phyloP scores from a whole-genome alignment of 53 echinoderm and acorn worm genomes.

The Henricia sp. region DNA sequence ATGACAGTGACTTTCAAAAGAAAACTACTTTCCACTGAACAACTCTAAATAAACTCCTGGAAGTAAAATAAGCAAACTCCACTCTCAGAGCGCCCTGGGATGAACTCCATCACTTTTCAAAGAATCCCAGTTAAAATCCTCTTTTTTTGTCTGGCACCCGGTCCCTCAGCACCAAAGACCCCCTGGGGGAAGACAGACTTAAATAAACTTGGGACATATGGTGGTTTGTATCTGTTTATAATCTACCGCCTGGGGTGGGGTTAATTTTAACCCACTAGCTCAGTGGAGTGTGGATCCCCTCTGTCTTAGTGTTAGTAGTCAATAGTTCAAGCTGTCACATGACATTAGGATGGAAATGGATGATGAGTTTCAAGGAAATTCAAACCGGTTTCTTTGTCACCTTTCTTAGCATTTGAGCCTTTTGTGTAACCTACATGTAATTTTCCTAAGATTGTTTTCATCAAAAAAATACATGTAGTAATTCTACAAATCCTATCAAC shows the following conservation, averaged over 20 bases:
- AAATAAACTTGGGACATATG: not conserved
- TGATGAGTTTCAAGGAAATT: slow-evolving; percentile 7
- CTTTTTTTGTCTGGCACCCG: not conserved
- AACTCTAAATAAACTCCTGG: too few species aligned
- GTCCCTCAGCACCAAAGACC: not conserved
- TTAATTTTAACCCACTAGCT: slow-evolving; percentile 20
- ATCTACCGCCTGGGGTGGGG: slow-evolving; percentile 9
- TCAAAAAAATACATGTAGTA: too few species aligned
- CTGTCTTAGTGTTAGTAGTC: not conserved
- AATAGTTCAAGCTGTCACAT: not conserved
- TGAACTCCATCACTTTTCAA: too few species aligned
- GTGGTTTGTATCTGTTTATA: not conserved
- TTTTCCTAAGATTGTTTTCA: too few species aligned
- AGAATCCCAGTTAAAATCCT: slow-evolving; percentile 10
- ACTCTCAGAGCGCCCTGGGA: too few species aligned
- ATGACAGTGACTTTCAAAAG: too few species aligned
- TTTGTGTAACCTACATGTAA: too few species aligned
- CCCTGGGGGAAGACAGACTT: not conserved
- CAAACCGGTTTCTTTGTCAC: not conserved
- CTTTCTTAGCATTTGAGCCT: not conserved
- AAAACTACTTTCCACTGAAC: too few species aligned
- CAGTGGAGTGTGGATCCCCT: slow-evolving; percentile 2
- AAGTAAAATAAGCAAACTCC: too few species aligned
- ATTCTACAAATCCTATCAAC: too few species aligned
- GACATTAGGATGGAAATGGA: not conserved